Base-by-base conservation (phyloP, 2,888 invertebrate genomes). In the Drosophila rellima region DNA sequence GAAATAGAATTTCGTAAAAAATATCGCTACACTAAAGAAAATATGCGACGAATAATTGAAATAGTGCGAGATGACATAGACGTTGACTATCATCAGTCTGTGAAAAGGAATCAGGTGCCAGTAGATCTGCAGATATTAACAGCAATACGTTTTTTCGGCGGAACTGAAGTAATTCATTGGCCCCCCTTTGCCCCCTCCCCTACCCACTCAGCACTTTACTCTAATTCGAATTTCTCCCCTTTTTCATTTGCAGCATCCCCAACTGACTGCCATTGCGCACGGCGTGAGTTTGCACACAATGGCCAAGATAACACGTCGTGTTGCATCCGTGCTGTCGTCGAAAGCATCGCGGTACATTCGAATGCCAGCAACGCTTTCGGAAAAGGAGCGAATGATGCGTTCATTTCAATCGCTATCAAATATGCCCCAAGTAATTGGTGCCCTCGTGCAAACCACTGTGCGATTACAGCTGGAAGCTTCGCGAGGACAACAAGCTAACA, bases 401-500 rank as follows among this genome's bases (percentile, higher is more conserved):
- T 88, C 87, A 0, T 91, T 91, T 64, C 84, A 91, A 39, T 75
- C 75, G 6, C 59, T 91, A 13, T 89, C 88, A 0, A 86, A 82
- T 62, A 89, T 91, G 88, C 90, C 91, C 0, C 90, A 91, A 61
- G 90, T 91, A 0, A 91, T 91, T 42, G 90, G 90, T 0, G 86
- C 90, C 1, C 66, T 91, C 5, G 69, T 75, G 1, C 85, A 90
- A 56, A 77, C 79, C 17, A 78, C 70, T 44, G 83, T 88, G 37
- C 73, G 82, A 3, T 60, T 79, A 42, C 89, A 82, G 15, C 44
- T 78, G 3, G 87, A 73, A 4, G 37, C 45, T 11, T 55, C 47
- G n/a, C 54, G 47, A 7, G 18, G 37, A 0, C 50, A 77, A 6
- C 51, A 77, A 6, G 39, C 47, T 15, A 48, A 8, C 18, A 31